Evolutionary conservation across 2,797 vertebrate species (phyloP).

Genomic region (Scleropages formosus): DNA sequence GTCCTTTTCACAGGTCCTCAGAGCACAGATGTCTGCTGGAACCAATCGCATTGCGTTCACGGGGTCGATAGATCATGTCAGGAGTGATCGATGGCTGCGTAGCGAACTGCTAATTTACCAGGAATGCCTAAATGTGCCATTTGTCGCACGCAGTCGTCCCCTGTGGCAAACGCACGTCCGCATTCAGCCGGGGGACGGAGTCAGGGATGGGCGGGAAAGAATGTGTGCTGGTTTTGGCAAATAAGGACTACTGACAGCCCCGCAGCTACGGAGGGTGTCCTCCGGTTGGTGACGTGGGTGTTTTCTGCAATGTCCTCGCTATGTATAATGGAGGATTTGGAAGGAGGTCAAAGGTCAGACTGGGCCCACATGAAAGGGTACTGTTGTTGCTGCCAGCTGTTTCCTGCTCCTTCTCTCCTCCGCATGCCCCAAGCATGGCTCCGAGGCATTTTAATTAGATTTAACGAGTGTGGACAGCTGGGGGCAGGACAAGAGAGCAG

Average conservation of each 20-base stretch:
- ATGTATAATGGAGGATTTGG: neutral
- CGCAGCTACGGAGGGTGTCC: neutral
- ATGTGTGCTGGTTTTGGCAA: neutral
- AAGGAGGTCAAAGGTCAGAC: conserved; percentile 2
- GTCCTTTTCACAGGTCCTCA: neutral
- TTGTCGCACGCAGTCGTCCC: conserved; percentile 1
- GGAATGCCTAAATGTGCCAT: conserved; percentile 29
- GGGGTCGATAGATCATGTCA: conserved; percentile 26
- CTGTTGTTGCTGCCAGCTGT: conserved; percentile 19
- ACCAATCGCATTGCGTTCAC: conserved; percentile 6
- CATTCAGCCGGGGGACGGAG: neutral
- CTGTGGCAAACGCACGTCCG: neutral
- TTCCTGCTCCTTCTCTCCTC: neutral
- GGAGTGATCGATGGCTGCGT: conserved; percentile 28
- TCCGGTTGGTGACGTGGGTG: neutral
- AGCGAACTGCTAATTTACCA: conserved; percentile 30
- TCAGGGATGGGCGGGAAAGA: neutral
- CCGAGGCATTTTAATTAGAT: conserved; percentile 28
- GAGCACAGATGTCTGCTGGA: conserved; percentile 25
- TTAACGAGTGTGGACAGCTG: conserved; percentile 19
- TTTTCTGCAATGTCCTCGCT: conserved; percentile 8
- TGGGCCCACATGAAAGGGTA: conserved; percentile 7
- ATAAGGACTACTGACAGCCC: neutral
- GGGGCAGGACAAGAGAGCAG: conserved; percentile 1
- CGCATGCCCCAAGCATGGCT: conserved; percentile 3